Base-by-base conservation (phyloP, 2,113 vertebrate species). In the Nyctereutes procyonoides region DNA sequence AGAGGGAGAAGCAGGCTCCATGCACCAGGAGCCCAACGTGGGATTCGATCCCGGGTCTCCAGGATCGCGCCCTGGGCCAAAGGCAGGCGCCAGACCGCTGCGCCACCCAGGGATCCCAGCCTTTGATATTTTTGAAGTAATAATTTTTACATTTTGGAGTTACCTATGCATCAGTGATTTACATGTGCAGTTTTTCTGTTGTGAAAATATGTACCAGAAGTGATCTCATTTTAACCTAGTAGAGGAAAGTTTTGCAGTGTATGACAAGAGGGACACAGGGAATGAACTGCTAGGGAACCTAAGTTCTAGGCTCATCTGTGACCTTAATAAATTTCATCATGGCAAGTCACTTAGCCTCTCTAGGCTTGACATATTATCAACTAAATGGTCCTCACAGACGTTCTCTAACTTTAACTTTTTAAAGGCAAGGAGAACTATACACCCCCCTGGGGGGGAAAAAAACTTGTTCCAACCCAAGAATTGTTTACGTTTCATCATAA, bases 61-160 rank as follows among this genome's bases (percentile, higher is more conserved):
- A 43, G 43, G 43, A 43, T 43, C 5, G 5, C 5, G 43, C 43
- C 43, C 43, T 43, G 43, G 43, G 43, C 43, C 43, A 43, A 6
- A 43, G 43, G 43, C 43, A 43, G 43, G 43, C 5, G 5, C 43
- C 43, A 43, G 6, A 43, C 43, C 43, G 43, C 43, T 43, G 43
- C 1, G 43, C 43, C 43, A 43, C 43, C 43, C 43, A 43, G 43
- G 43, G 43, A 43, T 43, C 43, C 43, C 43, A 94, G 73, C 7
- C 30, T 95, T 76, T 91, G 69, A 26, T 88, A 69, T 51, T 86
- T 85, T 92, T 81, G 87, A 86, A 62, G 22, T 71, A 30, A 48
- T 81, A 2, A 11, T 88, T 81, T 92, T 65, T 67, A 86, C 20
- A 20, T 93, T 63, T 82, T 94, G 15, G 73, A 88, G 53, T 86